phyloP scores from a whole-genome alignment of 2,113 vertebrate genomes.

The Pteropus alecto region DNA sequence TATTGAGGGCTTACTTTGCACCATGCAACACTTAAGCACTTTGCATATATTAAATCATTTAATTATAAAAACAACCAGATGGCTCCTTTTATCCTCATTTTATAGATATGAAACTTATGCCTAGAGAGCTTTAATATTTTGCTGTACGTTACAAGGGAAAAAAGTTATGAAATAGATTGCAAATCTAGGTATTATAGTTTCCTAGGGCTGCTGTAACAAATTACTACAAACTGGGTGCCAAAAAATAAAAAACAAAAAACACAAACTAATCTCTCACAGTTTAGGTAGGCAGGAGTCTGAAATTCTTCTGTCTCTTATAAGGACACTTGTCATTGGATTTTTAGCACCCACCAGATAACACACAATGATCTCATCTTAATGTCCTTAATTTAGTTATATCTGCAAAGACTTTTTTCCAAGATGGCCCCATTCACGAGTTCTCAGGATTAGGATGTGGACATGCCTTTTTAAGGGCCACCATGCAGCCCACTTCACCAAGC shows the following conservation, averaged over 20 bases:
- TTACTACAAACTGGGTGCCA: neutral
- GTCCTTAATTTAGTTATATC: neutral
- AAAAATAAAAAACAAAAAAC: neutral
- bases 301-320: neutral
- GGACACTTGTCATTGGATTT: neutral
- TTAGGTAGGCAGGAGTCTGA: neutral
- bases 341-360: neutral
- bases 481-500: neutral
- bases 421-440: neutral
- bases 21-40: neutral
- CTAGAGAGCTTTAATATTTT: neutral
- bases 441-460: neutral
- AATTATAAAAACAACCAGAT: neutral
- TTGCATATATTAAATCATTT: neutral
- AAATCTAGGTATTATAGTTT: neutral
- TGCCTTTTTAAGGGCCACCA: neutral
- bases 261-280: neutral
- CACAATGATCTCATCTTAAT: neutral
- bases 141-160: neutral
- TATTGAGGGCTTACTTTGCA: neutral
- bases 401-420: neutral
- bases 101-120: neutral
- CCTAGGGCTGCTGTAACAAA: neutral
- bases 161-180: neutral
- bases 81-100: neutral